Conservation (phyloP, 2,888 invertebrate species). For the Meandrusa payeni region DNA sequence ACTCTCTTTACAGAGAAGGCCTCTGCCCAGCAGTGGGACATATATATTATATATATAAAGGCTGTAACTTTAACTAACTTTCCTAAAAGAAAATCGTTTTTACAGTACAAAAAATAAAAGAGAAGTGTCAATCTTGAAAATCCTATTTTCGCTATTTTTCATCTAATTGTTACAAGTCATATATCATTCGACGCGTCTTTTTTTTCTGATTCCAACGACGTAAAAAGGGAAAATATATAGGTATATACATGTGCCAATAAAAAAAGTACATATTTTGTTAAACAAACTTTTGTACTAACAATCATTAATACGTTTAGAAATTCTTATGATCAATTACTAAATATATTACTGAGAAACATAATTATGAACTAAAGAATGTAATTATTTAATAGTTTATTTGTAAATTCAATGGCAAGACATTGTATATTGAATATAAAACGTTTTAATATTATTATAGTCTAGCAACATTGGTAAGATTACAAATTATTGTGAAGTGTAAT, state of each 20-base stretch:
- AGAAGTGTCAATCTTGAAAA: too few relatives aligned
- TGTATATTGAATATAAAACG: neutral
- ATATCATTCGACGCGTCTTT: too few relatives aligned
- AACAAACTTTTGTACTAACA: slow-evolving; percentile 12
- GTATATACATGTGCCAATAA: slow-evolving; percentile 18
- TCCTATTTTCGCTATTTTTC: too few relatives aligned
- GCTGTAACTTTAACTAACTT: too few relatives aligned
- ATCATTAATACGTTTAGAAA: slow-evolving; percentile 1
- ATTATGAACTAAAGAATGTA: slow-evolving; percentile 1
- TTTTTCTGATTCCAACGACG: too few relatives aligned
- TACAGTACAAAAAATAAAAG: too few relatives aligned
- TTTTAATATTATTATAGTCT: neutral
- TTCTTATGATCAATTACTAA: slow-evolving; percentile 20
- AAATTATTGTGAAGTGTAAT: slow-evolving; percentile 1
- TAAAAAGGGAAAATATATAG: too few relatives aligned
- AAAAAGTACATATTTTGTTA: slow-evolving; percentile 12
- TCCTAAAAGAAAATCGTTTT: too few relatives aligned
- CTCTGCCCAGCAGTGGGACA: too few relatives aligned
- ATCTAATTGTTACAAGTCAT: too few relatives aligned
- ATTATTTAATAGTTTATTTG: slow-evolving; percentile 1
- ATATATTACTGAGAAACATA: slow-evolving; percentile 1
- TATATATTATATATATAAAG: too few relatives aligned
- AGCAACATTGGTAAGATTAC: neutral
- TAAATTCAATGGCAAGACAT: slow-evolving; percentile 1
- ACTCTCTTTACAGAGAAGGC: too few relatives aligned